Percentiles rank a stretch among this genome's conserved stretches.
These are phyloP conservation scores for Sigmodon hispidus DNA, from an alignment of 2,113 vertebrate species.

Conservation along the genomic window DNA sequence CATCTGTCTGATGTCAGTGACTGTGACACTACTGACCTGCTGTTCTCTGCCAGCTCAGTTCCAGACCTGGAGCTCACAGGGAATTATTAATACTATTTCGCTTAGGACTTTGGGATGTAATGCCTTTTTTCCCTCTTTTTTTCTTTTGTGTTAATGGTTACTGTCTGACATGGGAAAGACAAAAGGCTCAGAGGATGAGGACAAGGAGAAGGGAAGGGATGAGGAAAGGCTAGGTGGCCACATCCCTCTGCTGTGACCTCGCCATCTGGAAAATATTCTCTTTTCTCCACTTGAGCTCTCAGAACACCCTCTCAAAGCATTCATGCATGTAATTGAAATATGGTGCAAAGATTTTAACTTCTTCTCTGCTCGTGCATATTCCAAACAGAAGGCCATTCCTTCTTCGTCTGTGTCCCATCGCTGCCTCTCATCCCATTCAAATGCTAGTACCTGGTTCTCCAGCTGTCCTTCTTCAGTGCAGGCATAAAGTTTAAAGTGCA, in stretches of 20 bases:
- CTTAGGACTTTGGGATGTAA: constrained; percentile 82
- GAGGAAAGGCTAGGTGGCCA: constrained; percentile 89
- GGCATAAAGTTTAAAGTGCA: constrained; percentile 97
- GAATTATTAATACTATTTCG: constrained; percentile 82
- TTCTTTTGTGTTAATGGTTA: constrained; percentile 83
- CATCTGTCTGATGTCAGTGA: constrained; percentile 47
- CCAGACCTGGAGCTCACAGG: constrained; percentile 76
- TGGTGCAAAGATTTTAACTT: constrained; percentile 94
- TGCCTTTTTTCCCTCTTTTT: constrained; percentile 77
- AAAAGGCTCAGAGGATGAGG: constrained; percentile 8
- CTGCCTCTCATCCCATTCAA: constrained; percentile 98
- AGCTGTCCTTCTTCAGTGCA: constrained; percentile 96
- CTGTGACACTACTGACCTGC: constrained; percentile 45
- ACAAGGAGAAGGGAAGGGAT: constrained; percentile 12
- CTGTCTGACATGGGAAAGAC: constrained; percentile 72
- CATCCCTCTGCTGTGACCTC: constrained; percentile 93
- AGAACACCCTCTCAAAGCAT: constrained; percentile 98
- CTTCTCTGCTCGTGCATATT: constrained; percentile 95
- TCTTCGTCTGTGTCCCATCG: constrained; percentile 99
- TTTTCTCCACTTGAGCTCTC: constrained; percentile 98
- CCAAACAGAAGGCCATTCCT: constrained; percentile 98
- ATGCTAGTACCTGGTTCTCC: constrained; percentile 98
- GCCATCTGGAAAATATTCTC: constrained; percentile 98
- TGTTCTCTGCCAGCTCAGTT: constrained; percentile 66
- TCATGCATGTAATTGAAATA: constrained; percentile 99